Conservation (phyloP, 2,797 vertebrate genomes). For the Acrossocheilus fasciatus region DNA sequence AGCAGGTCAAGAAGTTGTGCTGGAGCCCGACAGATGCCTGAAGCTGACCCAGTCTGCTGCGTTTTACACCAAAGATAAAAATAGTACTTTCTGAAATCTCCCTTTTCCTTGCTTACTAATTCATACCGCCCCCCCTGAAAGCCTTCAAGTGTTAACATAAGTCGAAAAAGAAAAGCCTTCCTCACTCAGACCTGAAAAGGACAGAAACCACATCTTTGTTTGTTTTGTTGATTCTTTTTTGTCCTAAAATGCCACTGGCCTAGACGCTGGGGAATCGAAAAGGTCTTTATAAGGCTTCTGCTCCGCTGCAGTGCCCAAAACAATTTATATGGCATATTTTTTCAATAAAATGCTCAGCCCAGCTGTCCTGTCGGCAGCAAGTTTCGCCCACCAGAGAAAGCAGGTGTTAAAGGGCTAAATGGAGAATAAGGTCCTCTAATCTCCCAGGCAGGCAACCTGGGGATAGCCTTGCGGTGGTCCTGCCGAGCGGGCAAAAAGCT, state of each 20-base stretch:
- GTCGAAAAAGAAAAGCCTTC: neutral
- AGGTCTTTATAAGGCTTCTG: conserved; percentile 45
- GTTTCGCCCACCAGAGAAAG: conserved; percentile 39
- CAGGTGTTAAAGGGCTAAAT: conserved; percentile 54
- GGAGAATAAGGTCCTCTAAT: conserved; percentile 51
- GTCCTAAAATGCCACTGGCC: conserved; percentile 29
- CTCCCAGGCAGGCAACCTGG: conserved; percentile 39
- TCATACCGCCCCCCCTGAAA: conserved; percentile 24
- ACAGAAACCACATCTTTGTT: conserved; percentile 12
- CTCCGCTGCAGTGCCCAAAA: conserved; percentile 31
- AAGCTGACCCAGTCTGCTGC: conserved; percentile 29
- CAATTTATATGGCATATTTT: conserved; percentile 44
- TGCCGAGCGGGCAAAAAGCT: conserved; percentile 26
- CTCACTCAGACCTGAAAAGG: conserved; percentile 26
- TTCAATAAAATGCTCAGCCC: conserved; percentile 44
- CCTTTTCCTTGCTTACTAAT: conserved; percentile 40
- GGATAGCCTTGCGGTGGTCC: conserved; percentile 35
- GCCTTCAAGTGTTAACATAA: conserved; percentile 8
- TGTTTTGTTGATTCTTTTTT: conserved; percentile 14
- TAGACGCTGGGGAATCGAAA: conserved; percentile 16
- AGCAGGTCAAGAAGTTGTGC: neutral
- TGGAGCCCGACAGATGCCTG: neutral
- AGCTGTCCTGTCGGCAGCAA: conserved; percentile 28
- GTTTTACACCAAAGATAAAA: neutral
- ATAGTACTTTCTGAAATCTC: neutral